phyloP scores from a whole-genome alignment of 2,888 invertebrate species.

The Chalcosyrphus nemorum region DNA sequence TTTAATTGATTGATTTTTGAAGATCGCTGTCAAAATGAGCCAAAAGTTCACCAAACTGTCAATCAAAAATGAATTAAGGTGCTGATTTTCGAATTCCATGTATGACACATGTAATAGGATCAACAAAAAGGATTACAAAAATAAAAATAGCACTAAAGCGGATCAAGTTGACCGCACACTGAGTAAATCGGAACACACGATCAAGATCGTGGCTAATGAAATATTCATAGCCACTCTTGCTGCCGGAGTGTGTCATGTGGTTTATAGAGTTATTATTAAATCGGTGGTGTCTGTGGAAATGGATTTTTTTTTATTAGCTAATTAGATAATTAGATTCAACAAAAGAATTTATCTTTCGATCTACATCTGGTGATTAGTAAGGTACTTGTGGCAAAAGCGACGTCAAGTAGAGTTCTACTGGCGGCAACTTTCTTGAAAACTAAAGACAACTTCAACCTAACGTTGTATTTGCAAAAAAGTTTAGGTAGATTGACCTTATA shows the following conservation, averaged over 20 bases:
- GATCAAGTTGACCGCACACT: neutral
- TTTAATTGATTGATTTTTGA: conserved; percentile 9
- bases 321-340: neutral
- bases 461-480: too few species aligned
- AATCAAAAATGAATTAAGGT: conserved; percentile 1
- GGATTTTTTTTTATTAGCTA: neutral
- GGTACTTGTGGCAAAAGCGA: neutral
- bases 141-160: neutral
- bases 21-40: neutral
- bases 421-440: too few species aligned
- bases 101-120: conserved; percentile 18
- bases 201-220: conserved; percentile 26
- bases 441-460: too few species aligned
- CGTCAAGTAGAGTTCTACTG: too few species aligned
- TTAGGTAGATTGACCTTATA: too few species aligned
- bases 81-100: neutral
- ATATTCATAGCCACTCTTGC: conserved; percentile 12
- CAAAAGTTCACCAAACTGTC: neutral
- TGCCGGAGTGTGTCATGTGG: neutral
- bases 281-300: neutral
- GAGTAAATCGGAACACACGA: neutral
- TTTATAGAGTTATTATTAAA: neutral
- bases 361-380: neutral
- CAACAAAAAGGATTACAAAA: conserved; percentile 10
- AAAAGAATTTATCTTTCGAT: neutral